A percentile compares a stretch with the other conserved stretches of the same genome.
Conservation (phyloP, 2,888 invertebrate genomes). For the Rhimphoctona megacephalus region DNA sequence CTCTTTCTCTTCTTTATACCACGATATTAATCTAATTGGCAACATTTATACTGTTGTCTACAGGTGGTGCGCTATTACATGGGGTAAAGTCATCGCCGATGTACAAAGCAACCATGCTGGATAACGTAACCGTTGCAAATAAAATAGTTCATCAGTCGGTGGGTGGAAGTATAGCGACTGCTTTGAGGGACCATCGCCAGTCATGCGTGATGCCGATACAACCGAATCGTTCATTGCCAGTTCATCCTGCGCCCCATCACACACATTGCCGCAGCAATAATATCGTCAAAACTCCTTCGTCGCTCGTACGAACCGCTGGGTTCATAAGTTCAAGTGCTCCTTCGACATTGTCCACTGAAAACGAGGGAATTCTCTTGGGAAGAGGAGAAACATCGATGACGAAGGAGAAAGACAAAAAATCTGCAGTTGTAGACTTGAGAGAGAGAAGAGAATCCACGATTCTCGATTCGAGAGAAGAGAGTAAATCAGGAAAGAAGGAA, state of each 20-base stretch:
- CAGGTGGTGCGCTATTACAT: constrained; percentile 51
- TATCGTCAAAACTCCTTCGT: constrained; percentile 13
- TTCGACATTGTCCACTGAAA: neutral
- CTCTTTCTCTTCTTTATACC: neutral
- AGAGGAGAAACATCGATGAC: neutral
- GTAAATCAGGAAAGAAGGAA: neutral
- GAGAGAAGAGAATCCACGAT: neutral
- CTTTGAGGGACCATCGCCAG: constrained; percentile 77
- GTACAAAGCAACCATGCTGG: constrained; percentile 45
- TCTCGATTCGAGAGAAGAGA: neutral
- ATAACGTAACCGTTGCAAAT: constrained; percentile 28
- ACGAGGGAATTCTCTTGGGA: neutral
- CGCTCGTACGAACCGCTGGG: constrained; percentile 24
- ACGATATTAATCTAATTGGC: neutral
- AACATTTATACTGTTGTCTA: neutral
- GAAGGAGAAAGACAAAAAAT: neutral
- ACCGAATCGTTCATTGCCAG: constrained; percentile 80
- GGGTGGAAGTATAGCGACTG: constrained; percentile 74
- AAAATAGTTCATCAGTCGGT: constrained; percentile 53
- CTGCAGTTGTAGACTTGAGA: neutral
- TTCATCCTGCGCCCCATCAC: constrained; percentile 79
- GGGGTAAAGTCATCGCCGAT: constrained; percentile 29
- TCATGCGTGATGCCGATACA: constrained; percentile 78
- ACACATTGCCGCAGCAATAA: constrained; percentile 57
- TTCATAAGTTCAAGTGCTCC: neutral